Conservation (phyloP, 1,140 invertebrate genomes). For the Tribolium castaneum region DNA sequence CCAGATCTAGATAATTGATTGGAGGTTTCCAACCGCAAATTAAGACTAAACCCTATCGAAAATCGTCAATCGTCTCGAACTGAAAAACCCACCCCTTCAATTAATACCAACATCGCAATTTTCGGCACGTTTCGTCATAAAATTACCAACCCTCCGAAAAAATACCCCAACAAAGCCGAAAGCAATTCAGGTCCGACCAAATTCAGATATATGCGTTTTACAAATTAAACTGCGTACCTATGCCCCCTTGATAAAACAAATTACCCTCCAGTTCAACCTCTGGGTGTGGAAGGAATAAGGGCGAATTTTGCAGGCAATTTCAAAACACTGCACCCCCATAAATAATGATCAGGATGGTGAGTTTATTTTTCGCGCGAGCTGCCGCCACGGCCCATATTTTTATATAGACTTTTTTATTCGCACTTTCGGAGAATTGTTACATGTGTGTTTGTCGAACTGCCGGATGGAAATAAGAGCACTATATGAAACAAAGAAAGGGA, state of each 20-base stretch:
- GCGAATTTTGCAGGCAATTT: not conserved
- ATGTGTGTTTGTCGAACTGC: slow-evolving; percentile 26
- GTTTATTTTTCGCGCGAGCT: slow-evolving; percentile 29
- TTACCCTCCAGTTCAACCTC: not conserved
- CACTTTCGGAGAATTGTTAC: slow-evolving; percentile 27
- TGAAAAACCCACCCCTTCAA: not conserved
- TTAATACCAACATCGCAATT: slow-evolving; percentile 11
- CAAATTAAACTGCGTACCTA: slow-evolving; percentile 32
- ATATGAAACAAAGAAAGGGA: slow-evolving; percentile 1
- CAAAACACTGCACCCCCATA: slow-evolving; percentile 17
- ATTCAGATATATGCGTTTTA: slow-evolving; percentile 32
- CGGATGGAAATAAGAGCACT: slow-evolving; percentile 21
- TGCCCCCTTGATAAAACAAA: slow-evolving; percentile 29
- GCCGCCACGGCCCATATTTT: slow-evolving; percentile 21
- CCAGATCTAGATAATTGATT: slow-evolving; percentile 10
- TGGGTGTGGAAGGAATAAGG: not conserved
- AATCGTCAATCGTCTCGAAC: not conserved
- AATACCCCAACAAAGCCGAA: slow-evolving; percentile 18
- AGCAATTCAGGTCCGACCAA: slow-evolving; percentile 20
- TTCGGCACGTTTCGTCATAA: slow-evolving; percentile 21
- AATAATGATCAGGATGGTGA: slow-evolving; percentile 30
- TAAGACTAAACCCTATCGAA: not conserved
- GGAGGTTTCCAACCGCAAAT: not conserved
- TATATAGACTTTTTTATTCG: slow-evolving; percentile 33
- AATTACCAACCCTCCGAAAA: slow-evolving; percentile 21